Conservation (phyloP, 2,888 invertebrate genomes). For the Julus scanicus region DNA sequence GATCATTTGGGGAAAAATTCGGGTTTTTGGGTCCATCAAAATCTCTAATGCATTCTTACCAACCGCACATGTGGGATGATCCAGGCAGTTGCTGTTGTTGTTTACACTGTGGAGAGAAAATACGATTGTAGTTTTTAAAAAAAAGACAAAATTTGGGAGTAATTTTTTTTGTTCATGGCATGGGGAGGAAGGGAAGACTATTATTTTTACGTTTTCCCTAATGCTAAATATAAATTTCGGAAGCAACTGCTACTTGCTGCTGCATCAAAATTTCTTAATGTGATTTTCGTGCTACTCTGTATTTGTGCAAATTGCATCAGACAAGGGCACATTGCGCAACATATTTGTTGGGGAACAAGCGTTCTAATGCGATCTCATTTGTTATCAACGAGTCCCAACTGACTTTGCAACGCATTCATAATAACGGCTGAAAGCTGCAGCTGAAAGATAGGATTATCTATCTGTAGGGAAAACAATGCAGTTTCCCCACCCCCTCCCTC, state of each 20-base stretch:
- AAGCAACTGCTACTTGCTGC: not conserved
- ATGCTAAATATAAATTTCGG: not conserved
- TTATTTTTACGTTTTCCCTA: not conserved
- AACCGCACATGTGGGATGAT: not conserved
- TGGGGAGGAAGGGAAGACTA: not conserved
- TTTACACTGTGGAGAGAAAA: not conserved
- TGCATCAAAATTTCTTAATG: not conserved
- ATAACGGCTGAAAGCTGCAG: not conserved
- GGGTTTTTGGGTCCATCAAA: too few relatives aligned
- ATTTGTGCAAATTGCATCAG: not conserved
- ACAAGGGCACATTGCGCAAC: not conserved
- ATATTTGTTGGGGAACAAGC: not conserved
- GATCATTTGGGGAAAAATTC: not conserved
- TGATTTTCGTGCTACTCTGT: not conserved
- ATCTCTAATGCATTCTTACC: too few relatives aligned
- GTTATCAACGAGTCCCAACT: not conserved
- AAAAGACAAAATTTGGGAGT: not conserved
- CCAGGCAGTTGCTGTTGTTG: not conserved
- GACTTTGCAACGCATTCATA: too few relatives aligned
- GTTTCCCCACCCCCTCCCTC: not conserved
- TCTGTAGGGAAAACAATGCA: not conserved
- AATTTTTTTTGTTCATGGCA: not conserved
- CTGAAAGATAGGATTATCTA: slow-evolving; percentile 23
- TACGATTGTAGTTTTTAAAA: not conserved
- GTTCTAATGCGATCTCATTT: slow-evolving; percentile 16